phyloP scores from a whole-genome alignment of 1,140 invertebrate species.

The Steinernema feltiae region DNA sequence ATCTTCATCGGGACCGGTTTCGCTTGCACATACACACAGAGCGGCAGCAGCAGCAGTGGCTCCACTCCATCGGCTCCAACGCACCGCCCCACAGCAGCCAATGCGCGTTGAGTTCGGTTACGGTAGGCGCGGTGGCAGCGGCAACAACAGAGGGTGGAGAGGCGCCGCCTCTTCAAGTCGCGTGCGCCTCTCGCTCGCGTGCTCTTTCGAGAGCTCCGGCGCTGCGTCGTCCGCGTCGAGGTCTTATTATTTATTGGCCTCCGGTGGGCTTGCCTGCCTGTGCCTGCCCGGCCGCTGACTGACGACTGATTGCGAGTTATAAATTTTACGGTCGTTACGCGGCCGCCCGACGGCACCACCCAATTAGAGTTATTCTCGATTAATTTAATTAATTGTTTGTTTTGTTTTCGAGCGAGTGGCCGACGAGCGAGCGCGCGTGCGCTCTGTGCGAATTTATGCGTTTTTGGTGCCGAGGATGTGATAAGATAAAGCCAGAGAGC shows the following conservation, averaged over 20 bases:
- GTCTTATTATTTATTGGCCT: slow-evolving; percentile 7
- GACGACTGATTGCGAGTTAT: neutral
- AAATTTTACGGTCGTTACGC: slow-evolving; percentile 9
- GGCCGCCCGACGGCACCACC: neutral
- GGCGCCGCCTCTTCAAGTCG: neutral
- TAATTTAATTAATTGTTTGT: neutral
- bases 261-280: neutral
- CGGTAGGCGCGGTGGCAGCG: neutral
- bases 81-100: neutral
- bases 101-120: neutral
- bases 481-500: neutral
- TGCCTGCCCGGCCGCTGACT: no score
- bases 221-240: neutral
- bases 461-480: neutral
- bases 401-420: no score
- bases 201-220: neutral
- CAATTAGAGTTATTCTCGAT: neutral
- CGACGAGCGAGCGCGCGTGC: no score
- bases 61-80: neutral
- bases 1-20: slow-evolving; percentile 9
- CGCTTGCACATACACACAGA: no score
- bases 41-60: no score
- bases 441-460: neutral
- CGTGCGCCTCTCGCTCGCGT: neutral
- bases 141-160: neutral